Evolutionary conservation across 2,888 invertebrate species (phyloP), one percentile per base, ranked within the genome.

Genomic region (Eristalinus sepulchralis): DNA sequence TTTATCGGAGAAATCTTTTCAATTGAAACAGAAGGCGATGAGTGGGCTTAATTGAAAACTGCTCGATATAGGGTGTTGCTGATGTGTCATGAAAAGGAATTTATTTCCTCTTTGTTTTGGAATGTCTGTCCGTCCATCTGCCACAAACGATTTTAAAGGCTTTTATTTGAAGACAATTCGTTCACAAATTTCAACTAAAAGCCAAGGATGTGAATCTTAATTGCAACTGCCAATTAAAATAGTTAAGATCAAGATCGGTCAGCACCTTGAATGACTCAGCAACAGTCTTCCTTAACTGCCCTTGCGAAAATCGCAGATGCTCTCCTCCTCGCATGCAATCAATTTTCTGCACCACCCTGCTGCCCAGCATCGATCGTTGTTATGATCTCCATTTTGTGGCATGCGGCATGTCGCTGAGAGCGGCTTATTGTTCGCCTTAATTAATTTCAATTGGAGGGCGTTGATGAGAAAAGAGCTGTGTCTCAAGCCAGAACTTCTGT

Each of bases 371-470:
- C 9, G 47, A 47, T 47, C 47, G 17, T 47, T 47, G 17, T 47
- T 2, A 17, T 47, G 47, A 17, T 47, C 47, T 47, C 47, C 47
- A 47, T 47, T 47, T 47, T 47, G 47, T 47, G 47, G 47, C 47
- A 47, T 47, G 47, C 47, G 47, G 57, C 73, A 64, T 64, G 68
- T 39, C 34, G 78, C 59, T 53, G 13, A 13, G 20, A 63, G 63
- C 39, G 36, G 60, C 39, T 73, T 79, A 77, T 62, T 64, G 66
- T 66, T 71, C 20, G 57, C 10, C 71, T 84, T 77, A 85, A 85
- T 85, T 81, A 72, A 85, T 72, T 81, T 85, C 76, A 85, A 85
- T 85, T 85, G 81, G 76, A 76, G 84, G 81, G 84, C 71, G 84
- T 63, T 64, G 72, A 85, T 85, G 84, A 81, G 55, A 67, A 67